Percentiles rank a stretch among this genome's conserved stretches.
phyloP scores from a whole-genome alignment of 2,113 vertebrate genomes.

The Dromiciops gliroides region DNA sequence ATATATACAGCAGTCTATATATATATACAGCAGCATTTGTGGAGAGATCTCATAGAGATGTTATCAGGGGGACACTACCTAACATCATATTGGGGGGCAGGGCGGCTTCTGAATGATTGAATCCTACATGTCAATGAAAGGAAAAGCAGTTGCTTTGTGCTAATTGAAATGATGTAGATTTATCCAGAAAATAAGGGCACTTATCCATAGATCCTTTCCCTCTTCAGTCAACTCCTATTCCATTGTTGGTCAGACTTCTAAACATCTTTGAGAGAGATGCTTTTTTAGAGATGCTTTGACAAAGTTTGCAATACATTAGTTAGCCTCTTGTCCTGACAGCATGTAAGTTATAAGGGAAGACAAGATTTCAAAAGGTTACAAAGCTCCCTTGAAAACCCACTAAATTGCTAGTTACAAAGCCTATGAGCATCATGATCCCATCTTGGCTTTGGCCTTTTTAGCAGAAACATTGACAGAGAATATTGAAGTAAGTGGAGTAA shows the following conservation, averaged over 20 bases:
- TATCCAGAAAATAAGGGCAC: not conserved
- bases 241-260: not conserved
- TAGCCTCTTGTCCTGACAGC: not conserved
- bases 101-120: not conserved
- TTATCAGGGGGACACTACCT: not conserved
- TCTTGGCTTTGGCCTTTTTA: not conserved
- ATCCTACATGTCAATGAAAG: not conserved
- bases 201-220: not conserved
- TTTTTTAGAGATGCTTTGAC: not conserved
- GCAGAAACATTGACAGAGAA: not conserved
- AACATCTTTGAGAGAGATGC: not conserved
- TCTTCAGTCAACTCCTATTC: no score
- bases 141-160: not conserved
- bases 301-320: not conserved
- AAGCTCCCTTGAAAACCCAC: not conserved
- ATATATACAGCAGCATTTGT: not conserved
- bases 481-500: not conserved
- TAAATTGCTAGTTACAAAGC: not conserved
- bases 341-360: not conserved
- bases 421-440: not conserved
- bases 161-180: not conserved
- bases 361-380: not conserved
- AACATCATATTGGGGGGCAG: not conserved
- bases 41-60: not conserved
- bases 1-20: no score